A percentile compares a stretch with the other conserved stretches of the same genome.
phyloP scores from a whole-genome alignment of 2,797 vertebrate genomes.

The Ispidina picta region DNA sequence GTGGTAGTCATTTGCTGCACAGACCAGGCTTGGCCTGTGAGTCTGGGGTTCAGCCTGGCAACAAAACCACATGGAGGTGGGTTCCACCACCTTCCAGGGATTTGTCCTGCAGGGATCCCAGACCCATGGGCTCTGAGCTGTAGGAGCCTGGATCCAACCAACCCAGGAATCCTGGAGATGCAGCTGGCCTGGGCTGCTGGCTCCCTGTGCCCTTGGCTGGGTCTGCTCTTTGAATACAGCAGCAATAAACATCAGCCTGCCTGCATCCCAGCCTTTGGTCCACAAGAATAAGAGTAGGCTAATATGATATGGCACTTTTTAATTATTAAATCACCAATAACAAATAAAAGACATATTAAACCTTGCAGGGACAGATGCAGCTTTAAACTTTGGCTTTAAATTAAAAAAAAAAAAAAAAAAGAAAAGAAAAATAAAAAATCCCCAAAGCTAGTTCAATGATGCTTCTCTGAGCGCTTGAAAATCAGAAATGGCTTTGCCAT shows the following conservation, averaged over 20 bases:
- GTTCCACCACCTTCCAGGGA: not conserved
- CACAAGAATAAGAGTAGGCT: not conserved
- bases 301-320: not conserved
- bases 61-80: not conserved
- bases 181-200: not conserved
- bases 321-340: slow-evolving; percentile 8
- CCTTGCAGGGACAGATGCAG: not conserved
- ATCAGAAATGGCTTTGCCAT: slow-evolving; percentile 64
- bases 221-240: not conserved
- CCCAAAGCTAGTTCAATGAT: not conserved
- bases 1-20: not conserved
- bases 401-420: not conserved
- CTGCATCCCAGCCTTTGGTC: not conserved
- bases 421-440: too few relatives aligned
- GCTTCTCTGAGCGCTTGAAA: slow-evolving; percentile 29
- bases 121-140: not conserved
- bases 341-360: slow-evolving; percentile 24
- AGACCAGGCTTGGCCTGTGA: not conserved
- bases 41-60: not conserved
- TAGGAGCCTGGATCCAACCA: not conserved
- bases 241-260: not conserved
- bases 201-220: not conserved
- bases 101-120: not conserved
- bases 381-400: slow-evolving; percentile 54
- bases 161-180: not conserved